Base-by-base conservation (phyloP, 2,797 vertebrate genomes). In the Carcharodon carcharias region DNA sequence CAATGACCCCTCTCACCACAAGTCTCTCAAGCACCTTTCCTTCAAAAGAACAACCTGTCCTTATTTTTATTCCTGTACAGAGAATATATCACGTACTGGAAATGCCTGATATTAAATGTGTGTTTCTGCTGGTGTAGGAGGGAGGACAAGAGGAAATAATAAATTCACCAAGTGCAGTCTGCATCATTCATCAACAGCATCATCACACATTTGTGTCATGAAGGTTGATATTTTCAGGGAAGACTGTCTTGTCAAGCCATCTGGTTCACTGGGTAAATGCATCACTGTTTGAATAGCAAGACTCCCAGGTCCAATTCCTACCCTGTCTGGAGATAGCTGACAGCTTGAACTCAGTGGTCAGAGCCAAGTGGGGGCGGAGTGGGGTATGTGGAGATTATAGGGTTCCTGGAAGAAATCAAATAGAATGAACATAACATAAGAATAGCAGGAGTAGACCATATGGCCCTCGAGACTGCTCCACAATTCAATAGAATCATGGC, bases 11-110 rank as follows among this genome's bases (percentile, higher is more conserved):
- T 35, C 69, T 95, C 54, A 71, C 94, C 94, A 77, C 94, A 73
- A 16, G 69, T 73, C 94, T 35, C 94, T 0, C 26, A 50, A 77
- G 69, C 35, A 14, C 6, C 69, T 35, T 73, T 28, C 5, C 45
- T 56, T 95, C 50, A 54, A 77, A 95, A 77, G 94, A 95, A 71
- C 94, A 95, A 95, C 67, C 94, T 95, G 91, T 93, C 67, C 69
- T 73, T 73, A 71, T 95, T 95, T 95, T 73, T 71, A 93, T 77
- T 56, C 31, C 67, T 56, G 4, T 73, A 6, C 58, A 95, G 71
- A 73, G 6, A 77, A 73, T 73, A 31, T 58, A 35, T 73, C 69
- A 35, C 12, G 31, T 91, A 35, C 56, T 18, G 88, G 88, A 93
- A 45, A 65, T 85, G 45, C 21, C 21, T 50, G 45, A 23, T 23